These are phyloP conservation scores for Schizopygopsis malacanthus DNA, from an alignment of 2,797 vertebrate species.

Conservation along the genomic window DNA sequence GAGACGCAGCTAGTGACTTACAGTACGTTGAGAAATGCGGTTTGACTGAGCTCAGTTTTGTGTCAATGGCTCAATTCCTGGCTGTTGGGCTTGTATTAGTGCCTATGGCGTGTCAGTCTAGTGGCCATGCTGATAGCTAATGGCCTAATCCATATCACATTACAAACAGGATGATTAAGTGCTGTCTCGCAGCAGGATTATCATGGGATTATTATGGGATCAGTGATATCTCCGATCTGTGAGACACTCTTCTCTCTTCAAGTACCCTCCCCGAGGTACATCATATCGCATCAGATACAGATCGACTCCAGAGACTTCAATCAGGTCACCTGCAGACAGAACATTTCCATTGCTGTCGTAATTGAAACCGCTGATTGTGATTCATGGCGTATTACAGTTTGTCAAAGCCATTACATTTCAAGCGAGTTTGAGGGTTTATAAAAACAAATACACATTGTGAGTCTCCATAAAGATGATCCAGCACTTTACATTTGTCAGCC, in stretches of 20 bases:
- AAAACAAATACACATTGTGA: background rate
- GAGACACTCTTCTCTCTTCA: slow-evolving; percentile 42
- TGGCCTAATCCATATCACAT: slow-evolving; percentile 57
- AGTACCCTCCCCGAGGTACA: slow-evolving; percentile 43
- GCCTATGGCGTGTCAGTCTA: slow-evolving; percentile 13
- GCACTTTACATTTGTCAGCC: background rate
- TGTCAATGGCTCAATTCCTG: background rate
- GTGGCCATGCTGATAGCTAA: slow-evolving; percentile 39
- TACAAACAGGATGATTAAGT: slow-evolving; percentile 52
- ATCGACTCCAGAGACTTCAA: slow-evolving; percentile 28
- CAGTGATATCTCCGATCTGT: slow-evolving; percentile 53
- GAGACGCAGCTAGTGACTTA: background rate
- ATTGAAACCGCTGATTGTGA: slow-evolving; percentile 6
- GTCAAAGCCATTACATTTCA: background rate
- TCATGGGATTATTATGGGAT: slow-evolving; percentile 62
- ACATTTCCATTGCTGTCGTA: background rate
- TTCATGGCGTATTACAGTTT: background rate
- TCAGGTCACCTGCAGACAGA: slow-evolving; percentile 32
- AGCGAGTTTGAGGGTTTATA: background rate
- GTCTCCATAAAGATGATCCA: background rate
- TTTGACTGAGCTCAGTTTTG: background rate
- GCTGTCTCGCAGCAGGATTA: slow-evolving; percentile 56
- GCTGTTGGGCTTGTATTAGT: slow-evolving; percentile 8
- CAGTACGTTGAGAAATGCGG: background rate
- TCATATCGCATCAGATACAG: slow-evolving; percentile 34